These are phyloP conservation scores for Argyresthia goedartella DNA, from an alignment of 2,888 invertebrate genomes.

Conservation along the genomic window DNA sequence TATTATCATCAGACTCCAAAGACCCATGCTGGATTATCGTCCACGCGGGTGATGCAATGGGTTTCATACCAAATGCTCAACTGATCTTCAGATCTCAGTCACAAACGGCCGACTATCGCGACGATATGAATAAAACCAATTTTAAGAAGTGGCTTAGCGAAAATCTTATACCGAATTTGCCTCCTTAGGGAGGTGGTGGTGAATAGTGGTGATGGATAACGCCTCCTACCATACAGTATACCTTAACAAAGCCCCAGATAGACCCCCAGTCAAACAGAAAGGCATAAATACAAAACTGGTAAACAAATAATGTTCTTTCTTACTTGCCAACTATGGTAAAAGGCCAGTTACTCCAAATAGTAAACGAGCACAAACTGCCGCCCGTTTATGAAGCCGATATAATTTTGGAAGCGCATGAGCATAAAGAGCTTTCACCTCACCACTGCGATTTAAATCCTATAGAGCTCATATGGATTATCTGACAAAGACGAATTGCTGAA, in stretches of 20 bases:
- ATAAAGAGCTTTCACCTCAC: constrained; percentile 18
- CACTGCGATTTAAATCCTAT: constrained; percentile 21
- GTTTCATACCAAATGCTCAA: constrained; percentile 8
- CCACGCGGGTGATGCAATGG: constrained; percentile 7
- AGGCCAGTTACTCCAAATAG: constrained; percentile 6
- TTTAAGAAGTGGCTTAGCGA: constrained; percentile 1
- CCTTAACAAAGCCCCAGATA: neutral
- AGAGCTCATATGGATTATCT: constrained; percentile 13
- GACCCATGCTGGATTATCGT: constrained; percentile 6
- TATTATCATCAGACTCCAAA: neutral
- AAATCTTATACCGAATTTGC: constrained; percentile 3
- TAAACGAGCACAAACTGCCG: constrained; percentile 7
- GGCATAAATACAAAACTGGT: neutral
- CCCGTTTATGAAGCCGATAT: constrained; percentile 15
- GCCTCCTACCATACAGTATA: neutral
- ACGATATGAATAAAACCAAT: constrained; percentile 6
- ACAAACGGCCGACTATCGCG: constrained; percentile 3
- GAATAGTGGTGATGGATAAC: constrained; percentile 4
- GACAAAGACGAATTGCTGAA: constrained; percentile 2
- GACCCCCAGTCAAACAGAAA: neutral
- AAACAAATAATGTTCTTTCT: neutral
- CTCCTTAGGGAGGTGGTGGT: too few species aligned
- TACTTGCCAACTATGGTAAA: neutral
- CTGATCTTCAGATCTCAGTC: constrained; percentile 10
- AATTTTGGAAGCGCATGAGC: constrained; percentile 14